Conservation (phyloP, 2,113 vertebrate genomes). For the Eptesicus fuscus region DNA sequence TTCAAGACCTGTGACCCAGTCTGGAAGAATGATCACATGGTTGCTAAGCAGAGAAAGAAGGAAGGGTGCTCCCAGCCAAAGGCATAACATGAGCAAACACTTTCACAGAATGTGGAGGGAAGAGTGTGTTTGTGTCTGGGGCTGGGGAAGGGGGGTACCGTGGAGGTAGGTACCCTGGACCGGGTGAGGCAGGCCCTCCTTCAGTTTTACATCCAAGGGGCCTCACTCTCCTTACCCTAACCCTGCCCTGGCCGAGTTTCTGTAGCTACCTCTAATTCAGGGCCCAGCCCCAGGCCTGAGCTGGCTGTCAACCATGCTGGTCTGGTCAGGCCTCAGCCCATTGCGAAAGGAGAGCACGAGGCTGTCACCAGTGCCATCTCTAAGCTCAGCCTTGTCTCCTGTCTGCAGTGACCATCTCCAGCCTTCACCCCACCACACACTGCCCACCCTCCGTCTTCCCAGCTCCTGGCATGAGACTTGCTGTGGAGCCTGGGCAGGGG, state of each 20-base stretch:
- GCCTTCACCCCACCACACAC: background rate
- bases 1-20: background rate
- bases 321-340: background rate
- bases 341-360: background rate
- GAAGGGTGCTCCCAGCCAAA: background rate
- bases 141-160: background rate
- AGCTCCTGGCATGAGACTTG: background rate
- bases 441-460: background rate
- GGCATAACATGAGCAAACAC: background rate
- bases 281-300: background rate
- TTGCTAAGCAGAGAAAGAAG: background rate
- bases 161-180: background rate
- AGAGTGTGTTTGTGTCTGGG: background rate
- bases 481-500: background rate
- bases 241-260: background rate
- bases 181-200: background rate
- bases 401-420: background rate
- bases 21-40: background rate
- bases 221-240: background rate
- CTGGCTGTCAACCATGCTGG: background rate
- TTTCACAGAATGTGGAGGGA: background rate
- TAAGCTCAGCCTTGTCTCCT: background rate
- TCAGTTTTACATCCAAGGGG: background rate
- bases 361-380: background rate
- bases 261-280: background rate